phyloP scores from a whole-genome alignment of 2,888 invertebrate genomes.

The Andrena bicolor region DNA sequence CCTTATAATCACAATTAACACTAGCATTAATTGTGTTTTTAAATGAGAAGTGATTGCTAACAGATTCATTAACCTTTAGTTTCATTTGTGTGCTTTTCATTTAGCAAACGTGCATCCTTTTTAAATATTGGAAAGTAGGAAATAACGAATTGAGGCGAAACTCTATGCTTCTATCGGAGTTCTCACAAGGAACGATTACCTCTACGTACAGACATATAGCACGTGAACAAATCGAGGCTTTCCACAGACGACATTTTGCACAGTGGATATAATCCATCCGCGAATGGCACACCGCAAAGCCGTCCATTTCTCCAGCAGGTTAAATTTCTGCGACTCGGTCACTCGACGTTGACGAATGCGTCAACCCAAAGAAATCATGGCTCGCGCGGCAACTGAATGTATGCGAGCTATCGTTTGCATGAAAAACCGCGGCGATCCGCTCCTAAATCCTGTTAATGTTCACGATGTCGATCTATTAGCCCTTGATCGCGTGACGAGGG shows the following conservation, averaged over 20 bases:
- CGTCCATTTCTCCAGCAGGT: constrained; percentile 79
- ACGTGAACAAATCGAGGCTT: constrained; percentile 81
- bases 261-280: constrained; percentile 55
- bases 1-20: too few relatives aligned
- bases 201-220: constrained; percentile 73
- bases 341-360: constrained; percentile 82
- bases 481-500: constrained; percentile 11
- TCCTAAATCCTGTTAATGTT: constrained; percentile 62
- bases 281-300: constrained; percentile 70
- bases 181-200: constrained; percentile 58
- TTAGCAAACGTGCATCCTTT: too few relatives aligned
- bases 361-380: constrained; percentile 79
- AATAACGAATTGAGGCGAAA: too few relatives aligned
- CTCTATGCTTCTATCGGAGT: too few relatives aligned
- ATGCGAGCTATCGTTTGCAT: constrained; percentile 72
- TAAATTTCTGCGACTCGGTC: constrained; percentile 81
- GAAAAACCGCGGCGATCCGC: constrained; percentile 66
- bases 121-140: too few relatives aligned
- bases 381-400: constrained; percentile 71
- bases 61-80: too few relatives aligned
- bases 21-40: too few relatives aligned
- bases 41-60: too few relatives aligned
- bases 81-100: too few relatives aligned
- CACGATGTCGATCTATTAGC: constrained; percentile 25
- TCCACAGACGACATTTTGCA: constrained; percentile 53